Evolutionary conservation across 2,797 vertebrate genomes (phyloP), one percentile per base, ranked within the genome.

Genomic region (Poeciliopsis gracilis): DNA sequence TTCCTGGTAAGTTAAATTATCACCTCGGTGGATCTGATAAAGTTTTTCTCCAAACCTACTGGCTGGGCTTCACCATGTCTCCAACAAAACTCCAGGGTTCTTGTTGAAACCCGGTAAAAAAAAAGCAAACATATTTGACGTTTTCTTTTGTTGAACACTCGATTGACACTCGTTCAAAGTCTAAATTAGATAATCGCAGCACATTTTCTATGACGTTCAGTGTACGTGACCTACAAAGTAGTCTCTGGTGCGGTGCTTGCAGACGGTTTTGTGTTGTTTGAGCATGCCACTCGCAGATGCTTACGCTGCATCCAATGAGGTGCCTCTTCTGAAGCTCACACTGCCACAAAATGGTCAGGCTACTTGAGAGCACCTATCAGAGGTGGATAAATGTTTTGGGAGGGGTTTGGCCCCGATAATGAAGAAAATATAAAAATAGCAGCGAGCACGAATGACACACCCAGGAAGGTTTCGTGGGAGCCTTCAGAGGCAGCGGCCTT

Each of bases 351-450:
- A n/a, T 59, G 12, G 49, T 72, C 77, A 63, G 70, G 55, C 55
- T 9, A 78, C 55, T 28, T 45, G 7, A 72, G 9, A 30, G 36
- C 28, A 63, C 69, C 70, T 47, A 78, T 61, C 16, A 49, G 51
- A 61, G 30, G 41, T 38, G 28, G 20, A 45, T 10, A 30, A 23
- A 71, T 15, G 2, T 45, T 59, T 33, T 11, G 15, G 51, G 13
- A 23, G 43, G 41, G 18, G 38, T 47, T 78, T 12, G 10, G 30
- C 43, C 70, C n/a, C 10, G 38, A 2, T 66, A 9, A 36, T 46
- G 3, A 46, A 41, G 53, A 61, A 78, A 72, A 61, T 33, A 63
- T 61, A 20, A 33, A 45, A 33, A 45, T 59, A 78, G 36, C 38
- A 73, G 20, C 38, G 20, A 63, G 70, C 70, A 51, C 20, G 20